These are phyloP conservation scores for Hymenopus coronatus DNA, from an alignment of 2,888 invertebrate genomes.

Conservation along the genomic window DNA sequence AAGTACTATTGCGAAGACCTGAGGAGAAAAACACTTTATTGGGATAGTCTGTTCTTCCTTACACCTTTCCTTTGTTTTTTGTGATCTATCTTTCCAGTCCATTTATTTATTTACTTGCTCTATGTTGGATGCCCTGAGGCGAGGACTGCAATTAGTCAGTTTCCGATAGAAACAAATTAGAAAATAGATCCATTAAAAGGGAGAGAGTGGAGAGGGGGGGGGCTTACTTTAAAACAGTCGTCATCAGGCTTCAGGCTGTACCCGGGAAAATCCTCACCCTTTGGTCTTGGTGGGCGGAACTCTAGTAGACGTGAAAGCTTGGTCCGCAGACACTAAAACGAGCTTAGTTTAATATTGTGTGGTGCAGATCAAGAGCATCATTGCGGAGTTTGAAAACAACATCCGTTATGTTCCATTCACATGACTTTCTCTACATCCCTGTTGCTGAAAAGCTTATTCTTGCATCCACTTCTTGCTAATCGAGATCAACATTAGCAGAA, in stretches of 20 bases:
- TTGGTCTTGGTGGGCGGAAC: background rate
- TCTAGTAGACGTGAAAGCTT: background rate
- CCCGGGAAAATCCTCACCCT: background rate
- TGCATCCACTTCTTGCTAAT: too few relatives aligned
- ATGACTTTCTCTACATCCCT: too few relatives aligned
- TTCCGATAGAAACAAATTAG: constrained; percentile 7
- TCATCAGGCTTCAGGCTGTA: constrained; percentile 10
- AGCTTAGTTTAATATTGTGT: too few relatives aligned
- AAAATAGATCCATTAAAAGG: constrained; percentile 11
- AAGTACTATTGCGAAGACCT: too few relatives aligned
- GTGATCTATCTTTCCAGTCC: background rate
- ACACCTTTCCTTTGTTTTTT: background rate
- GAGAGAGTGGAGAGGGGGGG: background rate
- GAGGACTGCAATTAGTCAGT: constrained; percentile 12
- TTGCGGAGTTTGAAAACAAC: too few relatives aligned
- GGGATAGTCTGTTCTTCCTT: background rate
- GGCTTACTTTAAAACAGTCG: background rate
- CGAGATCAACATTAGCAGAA: too few relatives aligned
- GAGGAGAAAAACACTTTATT: background rate
- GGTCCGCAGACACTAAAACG: too few relatives aligned
- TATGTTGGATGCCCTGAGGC: background rate
- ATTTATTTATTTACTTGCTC: constrained; percentile 7
- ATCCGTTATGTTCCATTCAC: too few relatives aligned
- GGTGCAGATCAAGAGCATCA: too few relatives aligned
- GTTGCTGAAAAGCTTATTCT: too few relatives aligned